Base-by-base conservation (phyloP, 2,113 vertebrate species). In the Nesoenas mayeri region DNA sequence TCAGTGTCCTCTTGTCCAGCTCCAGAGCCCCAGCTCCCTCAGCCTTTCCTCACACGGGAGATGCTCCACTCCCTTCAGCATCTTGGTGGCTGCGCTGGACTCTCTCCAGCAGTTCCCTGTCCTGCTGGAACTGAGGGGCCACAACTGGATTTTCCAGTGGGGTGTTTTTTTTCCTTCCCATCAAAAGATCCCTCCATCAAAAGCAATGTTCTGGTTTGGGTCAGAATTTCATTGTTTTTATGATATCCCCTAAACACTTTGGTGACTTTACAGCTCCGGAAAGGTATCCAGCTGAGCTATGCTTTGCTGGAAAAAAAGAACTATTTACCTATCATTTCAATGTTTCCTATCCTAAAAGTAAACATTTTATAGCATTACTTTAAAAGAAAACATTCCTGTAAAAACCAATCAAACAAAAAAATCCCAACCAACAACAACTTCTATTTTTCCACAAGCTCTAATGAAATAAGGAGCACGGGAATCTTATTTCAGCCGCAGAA, bases 401-500 rank as follows among this genome's bases (percentile, higher is more conserved):
- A 69, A 69, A 89, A 69, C 73, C 22, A 67, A 79, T 21, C 12
- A 10, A 28, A 10, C n/a, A 34, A 47, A 44, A 66, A 53, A 53
- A 12, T 1, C 4, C 10, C 21, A 70, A 48, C 31, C 1, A 51
- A 88, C 62, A 91, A 85, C 44, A 44, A 85, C 70, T 84, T 32
- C 19, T 77, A 78, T 78, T 91, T 92, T 96, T 94, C 88, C 56
- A 86, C 65, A 56, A 84, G 72, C 53, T 67, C 61, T 91, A 93
- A 94, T 69, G 73, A 71, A 96, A 96, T 88, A 91, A 95, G 88
- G 79, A 96, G 61, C 79, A 96, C 19, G 5, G 65, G 92, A 94
- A 95, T 90, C 88, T 93, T 78, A 95, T 93, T 94, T 93, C 88
- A 88, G 85, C 77, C 90, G 83, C 92, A 86, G 79, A 96, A 60